Evolutionary conservation across 2,113 vertebrate genomes (phyloP), one percentile per base, ranked within the genome.

Genomic region (Prochilodus magdalenae): DNA sequence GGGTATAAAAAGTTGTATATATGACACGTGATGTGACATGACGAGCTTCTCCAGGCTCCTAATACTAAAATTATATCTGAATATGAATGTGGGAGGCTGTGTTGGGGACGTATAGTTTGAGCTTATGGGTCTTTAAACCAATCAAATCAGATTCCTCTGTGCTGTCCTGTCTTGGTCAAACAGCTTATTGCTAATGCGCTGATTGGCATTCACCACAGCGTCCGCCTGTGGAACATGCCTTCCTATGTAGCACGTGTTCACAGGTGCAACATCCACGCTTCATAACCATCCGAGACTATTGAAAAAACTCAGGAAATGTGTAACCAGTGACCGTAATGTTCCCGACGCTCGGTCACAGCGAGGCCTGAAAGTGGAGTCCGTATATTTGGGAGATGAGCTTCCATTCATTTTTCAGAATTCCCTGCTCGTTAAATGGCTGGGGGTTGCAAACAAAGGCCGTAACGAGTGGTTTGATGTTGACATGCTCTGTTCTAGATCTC

Each of bases 141-240:
- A 27, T 44, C 40, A 57, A n/a, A n/a, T n/a, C n/a, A 40, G 27
- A 51, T 59, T 62, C 13, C 47, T n/a, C 13, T 51, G 24, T 73
- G 75, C 59, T 62, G 53, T 30, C 27, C 55, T 24, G 55, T 60
- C 40, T 11, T 30, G 72, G 75, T 72, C 67, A 74, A 62, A 83
- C 44, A 63, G n/a, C 57, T 53, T 51, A 53, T 8, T 62, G 75
- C 73, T 84, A 87, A 87, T 87, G 71, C 80, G 69, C 66, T 65
- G 49, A 74, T 86, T 49, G 72, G 74, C 57, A 87, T 86, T 87
- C 87, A 59, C 75, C 22, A 12, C 73, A 40, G 66, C 24, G 79
- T 55, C 82, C 55, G 40, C 47, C 70, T n/a, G n/a, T 44, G 7
- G 30, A 30, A 24, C 30, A 66, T 60, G 57, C 22, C 51, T 67